Percentiles rank a stretch among this genome's conserved stretches.
These are phyloP conservation scores for Reinhardtius hippoglossoides DNA, from an alignment of 2,113 vertebrate genomes.

Conservation along the genomic window DNA sequence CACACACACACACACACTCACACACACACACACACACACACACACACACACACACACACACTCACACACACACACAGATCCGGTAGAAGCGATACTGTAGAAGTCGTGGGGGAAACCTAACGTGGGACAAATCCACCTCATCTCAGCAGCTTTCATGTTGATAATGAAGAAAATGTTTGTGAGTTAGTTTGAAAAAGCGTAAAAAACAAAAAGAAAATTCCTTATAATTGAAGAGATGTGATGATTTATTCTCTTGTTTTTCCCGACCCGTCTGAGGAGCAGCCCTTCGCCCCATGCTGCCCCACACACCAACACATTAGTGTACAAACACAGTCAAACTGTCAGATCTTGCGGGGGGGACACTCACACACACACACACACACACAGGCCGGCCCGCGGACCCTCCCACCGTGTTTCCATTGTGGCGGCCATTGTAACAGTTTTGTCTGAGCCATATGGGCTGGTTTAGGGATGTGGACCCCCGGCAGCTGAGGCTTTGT, in stretches of 20 bases:
- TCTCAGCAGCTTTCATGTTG: not conserved
- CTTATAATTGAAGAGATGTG: not conserved
- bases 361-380: not conserved
- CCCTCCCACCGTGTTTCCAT: constrained; percentile 82
- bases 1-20: constrained; percentile 50
- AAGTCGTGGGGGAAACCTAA: not conserved
- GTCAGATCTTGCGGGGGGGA: constrained; percentile 43
- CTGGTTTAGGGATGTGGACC: constrained; percentile 81
- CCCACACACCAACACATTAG: constrained; percentile 43
- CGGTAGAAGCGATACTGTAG: not conserved
- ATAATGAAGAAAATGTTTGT: constrained; percentile 3
- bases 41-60: constrained; percentile 28
- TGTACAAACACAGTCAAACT: constrained; percentile 58
- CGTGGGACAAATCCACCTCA: not conserved
- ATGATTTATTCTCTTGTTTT: not conserved
- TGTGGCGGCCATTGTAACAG: constrained; percentile 82
- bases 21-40: constrained; percentile 4
- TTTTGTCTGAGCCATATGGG: constrained; percentile 86
- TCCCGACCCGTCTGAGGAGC: not conserved
- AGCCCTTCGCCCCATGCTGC: not conserved
- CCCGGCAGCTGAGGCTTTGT: constrained; percentile 84
- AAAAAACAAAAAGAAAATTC: not conserved
- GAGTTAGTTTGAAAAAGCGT: not conserved
- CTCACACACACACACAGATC: constrained; percentile 20
- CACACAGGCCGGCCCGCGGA: constrained; percentile 32